phyloP scores from a whole-genome alignment of 2,113 vertebrate genomes.

The Pterocles orientalis region DNA sequence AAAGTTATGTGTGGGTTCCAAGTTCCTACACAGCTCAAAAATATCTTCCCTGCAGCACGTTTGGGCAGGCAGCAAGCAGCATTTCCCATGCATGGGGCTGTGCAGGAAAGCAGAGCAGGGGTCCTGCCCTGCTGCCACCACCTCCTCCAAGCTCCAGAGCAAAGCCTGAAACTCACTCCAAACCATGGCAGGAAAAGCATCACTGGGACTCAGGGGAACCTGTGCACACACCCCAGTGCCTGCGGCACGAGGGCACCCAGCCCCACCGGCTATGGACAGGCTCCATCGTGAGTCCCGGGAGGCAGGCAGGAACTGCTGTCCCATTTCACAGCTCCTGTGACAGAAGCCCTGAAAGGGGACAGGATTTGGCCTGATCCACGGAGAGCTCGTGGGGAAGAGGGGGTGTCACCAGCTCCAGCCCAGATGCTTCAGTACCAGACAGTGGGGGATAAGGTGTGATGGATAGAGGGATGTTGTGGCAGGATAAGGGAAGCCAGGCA shows the following conservation, averaged over 20 bases:
- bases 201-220: fast-evolving
- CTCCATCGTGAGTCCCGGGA: fast-evolving
- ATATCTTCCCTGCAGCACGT: constrained; percentile 58
- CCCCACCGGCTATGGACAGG: not conserved
- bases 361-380: not conserved
- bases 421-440: not conserved
- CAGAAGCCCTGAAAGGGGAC: not conserved
- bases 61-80: not conserved
- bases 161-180: not conserved
- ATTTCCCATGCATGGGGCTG: not conserved
- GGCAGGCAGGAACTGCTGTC: not conserved
- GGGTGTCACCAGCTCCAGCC: not conserved
- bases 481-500: not conserved
- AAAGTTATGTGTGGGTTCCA: constrained; percentile 69
- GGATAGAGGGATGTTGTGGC: not conserved
- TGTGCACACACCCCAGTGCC: not conserved
- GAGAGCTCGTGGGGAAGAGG: not conserved
- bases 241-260: not conserved
- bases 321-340: not conserved
- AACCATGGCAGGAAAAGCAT: not conserved
- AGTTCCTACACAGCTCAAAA: constrained; percentile 71
- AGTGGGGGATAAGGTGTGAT: not conserved
- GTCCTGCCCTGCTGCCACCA: not conserved
- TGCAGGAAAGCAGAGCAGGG: not conserved
- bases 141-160: not conserved